A percentile compares a stretch with the other conserved stretches of the same genome.
phyloP scores from a whole-genome alignment of 2,888 invertebrate genomes.

The Creontiades dilutus region DNA sequence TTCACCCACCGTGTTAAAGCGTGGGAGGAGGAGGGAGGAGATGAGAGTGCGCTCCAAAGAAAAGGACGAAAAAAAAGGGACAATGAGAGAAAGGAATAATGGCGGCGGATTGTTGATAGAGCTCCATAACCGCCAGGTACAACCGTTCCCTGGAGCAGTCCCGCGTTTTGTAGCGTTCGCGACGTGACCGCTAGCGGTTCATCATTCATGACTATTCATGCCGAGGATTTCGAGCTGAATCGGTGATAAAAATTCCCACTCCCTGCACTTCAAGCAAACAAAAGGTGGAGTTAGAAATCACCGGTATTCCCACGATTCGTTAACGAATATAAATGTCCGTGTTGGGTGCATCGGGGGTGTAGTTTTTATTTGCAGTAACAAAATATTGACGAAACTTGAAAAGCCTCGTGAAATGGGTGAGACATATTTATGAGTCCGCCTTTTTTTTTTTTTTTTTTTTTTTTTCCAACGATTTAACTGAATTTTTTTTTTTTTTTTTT shows the following conservation, averaged over 20 bases:
- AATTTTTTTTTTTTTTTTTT: too few species aligned
- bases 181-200: not conserved
- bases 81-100: constrained; percentile 58
- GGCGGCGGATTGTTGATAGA: constrained; percentile 48
- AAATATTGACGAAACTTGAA: too few species aligned
- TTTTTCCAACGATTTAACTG: too few species aligned
- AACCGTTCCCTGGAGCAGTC: not conserved
- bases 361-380: too few species aligned
- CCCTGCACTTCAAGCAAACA: too few species aligned
- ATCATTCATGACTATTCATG: constrained; percentile 10
- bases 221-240: not conserved
- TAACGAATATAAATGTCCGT: too few species aligned
- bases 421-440: too few species aligned
- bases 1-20: constrained; percentile 46
- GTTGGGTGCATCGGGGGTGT: too few species aligned
- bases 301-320: too few species aligned
- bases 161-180: not conserved
- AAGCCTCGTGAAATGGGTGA: too few species aligned
- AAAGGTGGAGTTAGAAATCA: too few species aligned
- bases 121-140: constrained; percentile 37
- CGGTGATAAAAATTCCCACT: not conserved
- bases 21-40: not conserved
- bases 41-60: constrained; percentile 28
- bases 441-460: too few species aligned
- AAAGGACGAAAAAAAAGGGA: constrained; percentile 47